phyloP scores from a whole-genome alignment of 2,797 vertebrate genomes.

The Oreortyx pictus region DNA sequence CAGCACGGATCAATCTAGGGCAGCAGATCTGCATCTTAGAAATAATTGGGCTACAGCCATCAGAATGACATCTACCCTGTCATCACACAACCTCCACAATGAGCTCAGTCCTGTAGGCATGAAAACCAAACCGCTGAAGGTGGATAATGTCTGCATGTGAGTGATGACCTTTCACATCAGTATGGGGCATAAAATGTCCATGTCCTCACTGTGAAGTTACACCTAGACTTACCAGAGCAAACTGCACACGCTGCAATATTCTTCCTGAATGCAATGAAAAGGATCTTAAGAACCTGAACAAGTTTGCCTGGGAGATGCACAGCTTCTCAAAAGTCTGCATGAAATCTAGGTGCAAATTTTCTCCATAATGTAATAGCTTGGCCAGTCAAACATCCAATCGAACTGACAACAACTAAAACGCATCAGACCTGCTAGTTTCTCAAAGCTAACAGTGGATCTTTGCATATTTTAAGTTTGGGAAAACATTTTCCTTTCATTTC shows the following conservation, averaged over 20 bases:
- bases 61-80: not conserved
- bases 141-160: not conserved
- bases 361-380: not conserved
- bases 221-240: not conserved
- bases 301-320: not conserved
- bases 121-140: not conserved
- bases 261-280: not conserved
- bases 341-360: not conserved
- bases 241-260: rapidly evolving
- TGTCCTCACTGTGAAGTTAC: not conserved
- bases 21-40: not conserved
- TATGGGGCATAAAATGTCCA: not conserved
- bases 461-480: not conserved
- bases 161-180: not conserved
- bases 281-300: not conserved
- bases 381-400: not conserved
- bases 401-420: not conserved
- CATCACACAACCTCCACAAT: not conserved
- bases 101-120: not conserved
- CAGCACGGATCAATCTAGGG: not conserved
- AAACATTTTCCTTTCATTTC: not conserved
- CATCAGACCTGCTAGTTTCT: not conserved
- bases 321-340: not conserved
- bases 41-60: not conserved
- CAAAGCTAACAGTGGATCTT: not conserved